Base-by-base conservation (phyloP, 2,888 invertebrate genomes). In the Chelonus formosanus region DNA sequence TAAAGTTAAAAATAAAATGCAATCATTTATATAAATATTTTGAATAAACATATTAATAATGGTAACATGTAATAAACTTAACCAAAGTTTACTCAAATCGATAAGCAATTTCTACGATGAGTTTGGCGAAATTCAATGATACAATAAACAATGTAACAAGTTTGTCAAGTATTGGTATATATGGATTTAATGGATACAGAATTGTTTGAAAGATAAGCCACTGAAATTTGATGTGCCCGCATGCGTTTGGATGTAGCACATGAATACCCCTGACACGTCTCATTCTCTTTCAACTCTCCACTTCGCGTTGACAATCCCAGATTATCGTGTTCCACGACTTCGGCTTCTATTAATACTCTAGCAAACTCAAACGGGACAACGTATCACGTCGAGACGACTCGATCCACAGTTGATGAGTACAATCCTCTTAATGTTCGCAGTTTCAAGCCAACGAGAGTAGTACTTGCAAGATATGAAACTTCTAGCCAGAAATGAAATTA, bases 391-490 rank as follows among this genome's bases (percentile, higher is more conserved):
- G 57, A 57, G 63, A 61, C 50, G 32, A 54, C 63, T 55, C 63
- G 53, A 65, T 69, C 65, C 59, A n/a, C 45, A 52, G 60, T 54
- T 65, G 68, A 68, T 68, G 65, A 64, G 63, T 62, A 65, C 67
- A 70, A 72, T 72, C 67, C 72, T 69, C 71, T 71, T 68, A 68
- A 68, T 68, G 64, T 45, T 55, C 45, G 53, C 61, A n/a, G 52
- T 66, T 67, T 61, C 52, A 36, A 57, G 60, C 47, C 54, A 70
- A 58, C 48, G 20, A 40, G 40, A 50, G 50, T 36, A 32, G 35
- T 4, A 20, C 44, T 31, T 35, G 36, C 31, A 34, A 54, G 56
- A 63, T 68, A 65, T 59, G 54, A 59, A 45, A 34, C 53, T 59
- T n/a, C 31, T 53, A 31, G 53, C 53, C 45, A 47, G 53, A 58